Percentiles rank a stretch among this genome's conserved stretches.
Conservation (phyloP, 23 tunicate species). For the Oikopleura albicans region DNA sequence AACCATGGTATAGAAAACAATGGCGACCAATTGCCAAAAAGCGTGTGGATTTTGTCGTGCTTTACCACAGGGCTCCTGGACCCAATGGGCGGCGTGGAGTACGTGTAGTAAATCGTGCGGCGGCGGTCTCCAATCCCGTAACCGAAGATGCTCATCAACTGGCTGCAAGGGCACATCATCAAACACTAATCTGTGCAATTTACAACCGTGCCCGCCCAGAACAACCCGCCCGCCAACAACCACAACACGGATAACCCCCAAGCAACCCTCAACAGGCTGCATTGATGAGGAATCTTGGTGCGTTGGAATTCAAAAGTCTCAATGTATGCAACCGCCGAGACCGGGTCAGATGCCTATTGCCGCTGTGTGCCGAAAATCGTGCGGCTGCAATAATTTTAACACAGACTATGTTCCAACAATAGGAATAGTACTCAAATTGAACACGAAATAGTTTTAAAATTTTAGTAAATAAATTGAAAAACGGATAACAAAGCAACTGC, state of each 20-base stretch:
- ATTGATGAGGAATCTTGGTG: not conserved
- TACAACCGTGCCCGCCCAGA: not conserved
- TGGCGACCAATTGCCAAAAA: not conserved
- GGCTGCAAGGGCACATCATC: not conserved
- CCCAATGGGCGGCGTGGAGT: not conserved
- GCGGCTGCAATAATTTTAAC: too few species aligned
- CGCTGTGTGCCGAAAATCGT: not conserved
- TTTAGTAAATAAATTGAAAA: too few species aligned
- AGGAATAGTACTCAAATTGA: too few species aligned
- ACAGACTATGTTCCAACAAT: too few species aligned
- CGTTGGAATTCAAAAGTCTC: not conserved
- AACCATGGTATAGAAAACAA: too few species aligned
- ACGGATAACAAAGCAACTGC: too few species aligned
- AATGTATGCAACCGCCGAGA: not conserved
- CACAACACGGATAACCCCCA: not conserved
- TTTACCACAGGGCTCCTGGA: too few species aligned
- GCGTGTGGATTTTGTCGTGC: slow-evolving; percentile 11
- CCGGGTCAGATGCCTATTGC: not conserved
- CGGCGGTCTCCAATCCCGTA: not conserved
- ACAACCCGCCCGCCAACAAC: not conserved
- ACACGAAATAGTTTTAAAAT: too few species aligned
- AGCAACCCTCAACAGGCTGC: not conserved
- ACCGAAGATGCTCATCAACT: not conserved
- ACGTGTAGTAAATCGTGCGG: not conserved
- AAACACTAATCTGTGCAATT: not conserved